Base-by-base conservation (phyloP, 2,113 vertebrate species). In the Gallinago undulata region DNA sequence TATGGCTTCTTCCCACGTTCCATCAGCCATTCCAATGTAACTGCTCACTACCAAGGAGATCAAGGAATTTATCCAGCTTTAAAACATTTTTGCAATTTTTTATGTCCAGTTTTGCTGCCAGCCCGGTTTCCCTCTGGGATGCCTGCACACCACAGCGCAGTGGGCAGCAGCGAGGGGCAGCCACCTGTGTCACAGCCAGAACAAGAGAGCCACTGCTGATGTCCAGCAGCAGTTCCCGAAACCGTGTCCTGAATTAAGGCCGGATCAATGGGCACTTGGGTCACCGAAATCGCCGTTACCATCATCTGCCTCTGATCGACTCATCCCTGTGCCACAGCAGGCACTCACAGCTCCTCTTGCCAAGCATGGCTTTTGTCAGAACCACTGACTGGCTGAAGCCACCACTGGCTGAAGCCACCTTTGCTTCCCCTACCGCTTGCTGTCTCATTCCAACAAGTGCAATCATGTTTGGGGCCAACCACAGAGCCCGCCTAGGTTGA, bases 61-160 rank as follows among this genome's bases (percentile, higher is more conserved):
- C 11, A 27, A 51, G 45, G 35, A 43, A 81, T 33, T 48, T 24
- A 19, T 22, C 15, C 1, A 6, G 6, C 5, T 51, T 33, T 43
- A 51, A 39, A 72, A 21, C 2, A 8, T 30, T 56, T 63, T 19
- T 28, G 12, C 28, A 1, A 4, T 16, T 48, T 63, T 55, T 41
- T 28, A 55, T 1, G 0, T 3, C 66, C 75, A 15, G n/a, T 79
- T n/a, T n/a, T 39, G 48, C 75, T 13, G n/a, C 67, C 75, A 30
- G 75, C 39, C 39, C 0, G 0, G 5, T 16, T 35, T 60, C 63
- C 47, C 56, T 27, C 18, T 7, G 48, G 9, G 9, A 1, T 10
- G 23, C 56, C 66, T 4, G 64, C 27, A 9, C 55, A 6, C 25
- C 73, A 18, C 2, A 2, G 41, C 2, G 3, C 48, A 33, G 55